These are phyloP conservation scores for Nomada hirtipes DNA, from an alignment of 2,888 invertebrate species.

Conservation along the genomic window DNA sequence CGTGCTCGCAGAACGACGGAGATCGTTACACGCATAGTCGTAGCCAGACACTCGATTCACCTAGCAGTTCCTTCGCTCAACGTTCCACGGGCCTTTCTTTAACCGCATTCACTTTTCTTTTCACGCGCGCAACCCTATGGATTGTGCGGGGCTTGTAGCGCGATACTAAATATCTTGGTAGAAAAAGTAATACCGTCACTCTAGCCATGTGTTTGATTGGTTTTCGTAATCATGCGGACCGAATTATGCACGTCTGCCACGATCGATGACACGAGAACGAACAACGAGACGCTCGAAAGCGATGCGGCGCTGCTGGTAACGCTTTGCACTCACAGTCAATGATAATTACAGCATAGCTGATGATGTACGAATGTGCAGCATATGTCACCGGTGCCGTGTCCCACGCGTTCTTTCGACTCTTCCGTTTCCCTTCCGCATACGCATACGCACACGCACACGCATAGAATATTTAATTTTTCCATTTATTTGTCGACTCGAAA, in stretches of 20 bases:
- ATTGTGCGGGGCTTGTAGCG: background rate
- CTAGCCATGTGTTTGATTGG: slow-evolving; percentile 14
- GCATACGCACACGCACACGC: no score
- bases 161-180: no score
- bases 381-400: slow-evolving; percentile 15
- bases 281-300: slow-evolving; percentile 34
- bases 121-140: no score
- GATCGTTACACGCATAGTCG: slow-evolving; percentile 53
- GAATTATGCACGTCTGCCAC: slow-evolving; percentile 34
- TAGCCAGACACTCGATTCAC: slow-evolving; percentile 18
- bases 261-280: slow-evolving; percentile 8
- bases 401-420: background rate
- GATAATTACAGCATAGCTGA: slow-evolving; percentile 28
- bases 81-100: no score
- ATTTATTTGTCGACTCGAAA: no score
- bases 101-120: no score
- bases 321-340: slow-evolving; percentile 26
- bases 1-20: slow-evolving; percentile 23
- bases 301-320: slow-evolving; percentile 29
- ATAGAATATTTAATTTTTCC: no score
- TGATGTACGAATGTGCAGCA: slow-evolving; percentile 18
- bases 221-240: slow-evolving; percentile 30
- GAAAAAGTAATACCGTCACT: no score
- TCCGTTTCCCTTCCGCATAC: no score
- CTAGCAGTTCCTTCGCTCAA: no score